Conservation (phyloP, 2,888 invertebrate genomes). For the Nomada hirtipes region DNA sequence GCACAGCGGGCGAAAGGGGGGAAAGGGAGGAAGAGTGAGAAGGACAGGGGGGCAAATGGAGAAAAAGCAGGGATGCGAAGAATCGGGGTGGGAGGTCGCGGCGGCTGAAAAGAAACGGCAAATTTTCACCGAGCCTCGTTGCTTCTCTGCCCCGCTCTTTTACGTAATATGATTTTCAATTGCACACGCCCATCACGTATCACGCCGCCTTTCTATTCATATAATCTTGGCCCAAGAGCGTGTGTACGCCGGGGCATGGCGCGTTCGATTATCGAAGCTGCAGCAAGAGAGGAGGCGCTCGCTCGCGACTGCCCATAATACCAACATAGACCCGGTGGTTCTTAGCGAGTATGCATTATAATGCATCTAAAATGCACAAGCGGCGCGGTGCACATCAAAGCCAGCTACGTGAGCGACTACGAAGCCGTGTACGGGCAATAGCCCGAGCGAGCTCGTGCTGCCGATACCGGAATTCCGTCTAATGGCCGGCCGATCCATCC, state of each 20-base stretch:
- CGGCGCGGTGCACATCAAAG: slow-evolving; percentile 82
- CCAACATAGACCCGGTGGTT: slow-evolving; percentile 72
- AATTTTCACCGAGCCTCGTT: slow-evolving; percentile 70
- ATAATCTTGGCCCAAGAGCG: slow-evolving; percentile 70
- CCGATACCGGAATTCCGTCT: slow-evolving; percentile 62
- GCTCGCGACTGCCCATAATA: slow-evolving; percentile 69
- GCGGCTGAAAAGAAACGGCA: slow-evolving; percentile 64
- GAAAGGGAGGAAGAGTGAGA: background rate
- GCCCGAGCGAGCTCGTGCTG: slow-evolving; percentile 44
- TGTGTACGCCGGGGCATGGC: slow-evolving; percentile 59
- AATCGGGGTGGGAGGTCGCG: slow-evolving; percentile 40
- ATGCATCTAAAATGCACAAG: slow-evolving; percentile 80
- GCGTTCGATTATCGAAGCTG: slow-evolving; percentile 79
- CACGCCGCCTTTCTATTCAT: slow-evolving; percentile 80
- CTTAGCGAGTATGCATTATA: slow-evolving; percentile 79
- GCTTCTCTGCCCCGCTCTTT: slow-evolving; percentile 62
- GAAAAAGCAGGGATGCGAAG: background rate
- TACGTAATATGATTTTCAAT: slow-evolving; percentile 80
- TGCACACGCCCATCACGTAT: slow-evolving; percentile 80
- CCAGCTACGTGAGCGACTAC: slow-evolving; percentile 75
- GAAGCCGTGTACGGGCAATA: slow-evolving; percentile 66
- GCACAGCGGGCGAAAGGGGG: slow-evolving; percentile 5
- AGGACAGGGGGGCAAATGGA: background rate
- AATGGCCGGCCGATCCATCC: slow-evolving; percentile 67
- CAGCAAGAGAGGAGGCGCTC: slow-evolving; percentile 50